phyloP scores from a whole-genome alignment of 2,113 vertebrate genomes.

The Pomatorhinus ruficollis region DNA sequence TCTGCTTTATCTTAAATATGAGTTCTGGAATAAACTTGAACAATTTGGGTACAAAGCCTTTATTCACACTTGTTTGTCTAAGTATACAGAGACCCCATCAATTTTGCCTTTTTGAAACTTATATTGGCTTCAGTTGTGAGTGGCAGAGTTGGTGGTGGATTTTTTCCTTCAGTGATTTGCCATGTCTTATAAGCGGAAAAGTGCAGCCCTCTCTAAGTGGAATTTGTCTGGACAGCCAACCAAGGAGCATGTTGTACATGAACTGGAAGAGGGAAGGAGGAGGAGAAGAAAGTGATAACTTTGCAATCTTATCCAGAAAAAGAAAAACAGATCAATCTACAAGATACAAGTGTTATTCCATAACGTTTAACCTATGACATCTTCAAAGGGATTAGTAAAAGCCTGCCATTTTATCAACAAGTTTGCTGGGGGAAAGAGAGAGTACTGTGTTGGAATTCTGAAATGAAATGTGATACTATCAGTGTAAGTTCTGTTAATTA shows the following conservation, averaged over 20 bases:
- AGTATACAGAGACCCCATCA: not conserved
- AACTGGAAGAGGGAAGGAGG: not conserved
- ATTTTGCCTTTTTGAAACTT: not conserved
- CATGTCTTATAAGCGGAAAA: not conserved
- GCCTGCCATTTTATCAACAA: not conserved
- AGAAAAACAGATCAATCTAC: not conserved
- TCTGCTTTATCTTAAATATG: constrained; percentile 43
- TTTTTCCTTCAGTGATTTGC: not conserved
- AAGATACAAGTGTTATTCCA: accelerated
- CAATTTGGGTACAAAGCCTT: constrained; percentile 29
- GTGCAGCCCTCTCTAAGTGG: not conserved
- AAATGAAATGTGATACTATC: not conserved
- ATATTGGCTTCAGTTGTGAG: not conserved
- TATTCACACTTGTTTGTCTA: constrained; percentile 26
- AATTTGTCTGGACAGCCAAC: not conserved
- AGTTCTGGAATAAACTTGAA: constrained; percentile 66
- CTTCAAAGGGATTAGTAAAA: not conserved
- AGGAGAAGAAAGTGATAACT: not conserved
- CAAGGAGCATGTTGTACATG: not conserved
- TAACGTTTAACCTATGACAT: not conserved
- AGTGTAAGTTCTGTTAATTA: not conserved
- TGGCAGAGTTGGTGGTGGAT: not conserved
- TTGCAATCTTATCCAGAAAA: not conserved
- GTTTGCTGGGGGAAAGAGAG: not conserved
- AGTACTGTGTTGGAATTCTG: not conserved